phyloP scores from a whole-genome alignment of 2,797 vertebrate species.

The Micropoecilia bifurca region DNA sequence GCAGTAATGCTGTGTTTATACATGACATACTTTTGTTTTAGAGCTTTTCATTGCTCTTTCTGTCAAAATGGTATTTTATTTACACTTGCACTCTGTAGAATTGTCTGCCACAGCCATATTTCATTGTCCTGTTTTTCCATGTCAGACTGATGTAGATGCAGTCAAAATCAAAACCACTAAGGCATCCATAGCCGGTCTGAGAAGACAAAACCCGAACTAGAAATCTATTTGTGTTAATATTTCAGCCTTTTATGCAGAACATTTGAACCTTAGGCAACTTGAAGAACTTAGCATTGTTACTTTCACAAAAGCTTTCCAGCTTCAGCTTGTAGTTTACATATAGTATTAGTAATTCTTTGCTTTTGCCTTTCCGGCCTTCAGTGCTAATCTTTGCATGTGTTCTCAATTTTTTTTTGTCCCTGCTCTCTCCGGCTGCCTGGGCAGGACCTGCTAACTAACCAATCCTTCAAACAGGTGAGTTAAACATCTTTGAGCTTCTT shows the following conservation, averaged over 20 bases:
- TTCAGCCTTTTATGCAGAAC: slow-evolving; percentile 1
- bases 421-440: slow-evolving; percentile 84
- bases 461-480: slow-evolving; percentile 95
- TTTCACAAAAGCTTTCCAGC: slow-evolving; percentile 41
- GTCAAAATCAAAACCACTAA: slow-evolving; percentile 40
- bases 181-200: slow-evolving; percentile 28
- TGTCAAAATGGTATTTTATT: slow-evolving; percentile 49
- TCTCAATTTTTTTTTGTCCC: slow-evolving; percentile 65
- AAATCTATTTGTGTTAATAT: slow-evolving; percentile 18
- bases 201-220: slow-evolving; percentile 24
- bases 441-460: slow-evolving; percentile 98
- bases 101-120: slow-evolving; percentile 54
- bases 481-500: slow-evolving; percentile 28
- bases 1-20: slow-evolving; percentile 46
- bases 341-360: slow-evolving; percentile 56
- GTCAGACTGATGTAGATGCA: slow-evolving; percentile 57
- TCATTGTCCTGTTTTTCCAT: slow-evolving; percentile 58
- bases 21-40: slow-evolving; percentile 41
- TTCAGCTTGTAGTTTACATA: slow-evolving; percentile 61
- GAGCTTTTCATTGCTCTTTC: slow-evolving; percentile 35
- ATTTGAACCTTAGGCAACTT: slow-evolving; percentile 59
- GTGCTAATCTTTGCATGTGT: slow-evolving; percentile 83
- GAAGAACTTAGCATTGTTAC: slow-evolving; percentile 17
- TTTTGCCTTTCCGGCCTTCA: slow-evolving; percentile 68
- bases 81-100: slow-evolving; percentile 51